These are phyloP conservation scores for Cuniculus paca DNA, from an alignment of 2,797 vertebrate species.

Conservation along the genomic window DNA sequence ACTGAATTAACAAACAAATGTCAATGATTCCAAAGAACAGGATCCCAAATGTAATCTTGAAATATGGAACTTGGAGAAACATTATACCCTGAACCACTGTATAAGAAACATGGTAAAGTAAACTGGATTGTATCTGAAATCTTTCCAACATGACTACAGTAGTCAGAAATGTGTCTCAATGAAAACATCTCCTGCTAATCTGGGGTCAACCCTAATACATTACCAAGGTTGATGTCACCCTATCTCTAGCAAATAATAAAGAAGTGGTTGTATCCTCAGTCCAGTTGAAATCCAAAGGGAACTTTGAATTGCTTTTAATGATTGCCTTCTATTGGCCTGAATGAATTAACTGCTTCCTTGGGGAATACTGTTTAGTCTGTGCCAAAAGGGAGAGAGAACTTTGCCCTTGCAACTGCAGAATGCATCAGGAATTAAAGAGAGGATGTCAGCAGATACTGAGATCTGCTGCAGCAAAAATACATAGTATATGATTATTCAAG, in stretches of 20 bases:
- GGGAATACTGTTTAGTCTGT: slow-evolving; percentile 12
- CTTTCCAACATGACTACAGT: not conserved
- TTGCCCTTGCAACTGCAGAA: slow-evolving; percentile 27
- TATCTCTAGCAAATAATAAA: slow-evolving; percentile 66
- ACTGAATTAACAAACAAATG: not conserved
- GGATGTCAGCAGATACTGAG: slow-evolving; percentile 34
- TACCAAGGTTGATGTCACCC: slow-evolving; percentile 62
- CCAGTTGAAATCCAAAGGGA: slow-evolving; percentile 60
- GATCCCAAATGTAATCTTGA: not conserved
- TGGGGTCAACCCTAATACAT: not conserved
- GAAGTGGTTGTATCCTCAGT: slow-evolving; percentile 12
- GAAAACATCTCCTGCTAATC: slow-evolving; percentile 50
- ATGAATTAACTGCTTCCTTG: slow-evolving; percentile 49
- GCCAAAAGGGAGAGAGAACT: slow-evolving; percentile 72
- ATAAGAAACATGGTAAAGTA: not conserved
- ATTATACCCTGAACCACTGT: not conserved
- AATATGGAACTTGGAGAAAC: not conserved
- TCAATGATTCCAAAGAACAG: slow-evolving; percentile 49
- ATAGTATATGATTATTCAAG: slow-evolving; percentile 17
- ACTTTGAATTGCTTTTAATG: slow-evolving; percentile 67
- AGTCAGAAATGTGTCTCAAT: slow-evolving; percentile 30
- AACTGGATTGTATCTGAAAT: not conserved
- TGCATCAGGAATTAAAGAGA: slow-evolving; percentile 35
- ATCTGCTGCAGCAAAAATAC: slow-evolving; percentile 30
- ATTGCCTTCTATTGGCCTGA: slow-evolving; percentile 71